Conservation (phyloP, 1,140 invertebrate species). For the Drosophila lini region DNA sequence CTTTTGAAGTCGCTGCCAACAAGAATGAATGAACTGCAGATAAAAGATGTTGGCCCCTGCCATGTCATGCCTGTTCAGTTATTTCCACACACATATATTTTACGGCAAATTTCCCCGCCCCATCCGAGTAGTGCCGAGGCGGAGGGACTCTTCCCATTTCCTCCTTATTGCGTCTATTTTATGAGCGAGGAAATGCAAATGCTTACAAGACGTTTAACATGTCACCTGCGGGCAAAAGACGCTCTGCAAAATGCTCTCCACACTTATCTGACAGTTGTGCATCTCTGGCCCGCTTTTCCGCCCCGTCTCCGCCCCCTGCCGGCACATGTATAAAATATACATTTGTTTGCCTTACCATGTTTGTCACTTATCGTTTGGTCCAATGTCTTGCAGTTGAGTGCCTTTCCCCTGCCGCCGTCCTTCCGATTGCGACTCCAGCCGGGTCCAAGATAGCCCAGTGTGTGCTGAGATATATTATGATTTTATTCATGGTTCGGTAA, state of each 20-base stretch:
- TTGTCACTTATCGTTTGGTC: constrained; percentile 78
- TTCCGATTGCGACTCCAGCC: constrained; percentile 31
- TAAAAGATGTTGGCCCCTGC: constrained; percentile 56
- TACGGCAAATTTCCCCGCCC: constrained; percentile 44
- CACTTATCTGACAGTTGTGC: constrained; percentile 80
- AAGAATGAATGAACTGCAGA: constrained; percentile 66
- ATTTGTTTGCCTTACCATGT: constrained; percentile 78
- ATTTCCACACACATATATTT: constrained; percentile 55
- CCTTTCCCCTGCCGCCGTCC: constrained; percentile 30
- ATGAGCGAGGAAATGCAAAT: constrained; percentile 70
- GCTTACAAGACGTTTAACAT: constrained; percentile 82
- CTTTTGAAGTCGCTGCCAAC: constrained; percentile 69
- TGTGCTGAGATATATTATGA: constrained; percentile 67
- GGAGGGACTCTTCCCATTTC: constrained; percentile 25
- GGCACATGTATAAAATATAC: constrained; percentile 71
- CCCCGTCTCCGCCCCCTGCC: not conserved
- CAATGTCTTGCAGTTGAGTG: constrained; percentile 61
- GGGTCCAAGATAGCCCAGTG: constrained; percentile 30
- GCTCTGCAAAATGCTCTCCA: constrained; percentile 66
- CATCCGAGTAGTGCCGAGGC: constrained; percentile 1
- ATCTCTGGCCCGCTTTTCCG: constrained; percentile 47
- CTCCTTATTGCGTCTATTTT: constrained; percentile 38
- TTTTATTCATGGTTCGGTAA: constrained; percentile 70
- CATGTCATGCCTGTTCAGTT: constrained; percentile 53
- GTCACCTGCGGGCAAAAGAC: constrained; percentile 75